Percentiles rank a stretch among this genome's conserved stretches.
Evolutionary conservation across 64 coral and sea anemone species (phyloP).

Genomic region (Porites lutea): DNA sequence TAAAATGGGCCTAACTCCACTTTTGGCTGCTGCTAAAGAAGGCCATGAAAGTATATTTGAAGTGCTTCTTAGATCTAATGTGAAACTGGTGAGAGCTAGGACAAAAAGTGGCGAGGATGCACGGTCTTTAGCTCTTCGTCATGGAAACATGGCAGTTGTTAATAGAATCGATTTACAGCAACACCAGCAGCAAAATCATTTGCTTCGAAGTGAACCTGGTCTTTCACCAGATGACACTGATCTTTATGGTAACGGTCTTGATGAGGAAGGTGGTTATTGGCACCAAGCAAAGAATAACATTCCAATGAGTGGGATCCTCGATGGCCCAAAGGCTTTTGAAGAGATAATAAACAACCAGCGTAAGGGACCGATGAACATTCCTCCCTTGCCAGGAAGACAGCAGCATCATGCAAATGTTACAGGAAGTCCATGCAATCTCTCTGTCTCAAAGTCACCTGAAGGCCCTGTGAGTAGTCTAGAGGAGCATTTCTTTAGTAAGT

Average conservation of each 20-base stretch:
- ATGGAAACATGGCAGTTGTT: slow-evolving; percentile 70
- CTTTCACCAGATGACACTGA: background rate
- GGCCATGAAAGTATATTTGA: slow-evolving; percentile 82
- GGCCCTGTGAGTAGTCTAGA: slow-evolving; percentile 46
- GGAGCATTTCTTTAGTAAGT: slow-evolving; percentile 63
- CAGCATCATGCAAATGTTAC: background rate
- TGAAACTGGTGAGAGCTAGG: slow-evolving; percentile 45
- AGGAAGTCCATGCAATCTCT: background rate
- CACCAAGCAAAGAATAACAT: background rate
- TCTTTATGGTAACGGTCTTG: background rate
- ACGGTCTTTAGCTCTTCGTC: slow-evolving; percentile 47
- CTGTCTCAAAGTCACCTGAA: slow-evolving; percentile 20
- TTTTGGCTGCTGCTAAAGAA: slow-evolving; percentile 76
- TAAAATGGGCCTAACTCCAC: slow-evolving; percentile 67
- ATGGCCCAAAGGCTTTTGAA: slow-evolving; percentile 88
- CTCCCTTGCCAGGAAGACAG: slow-evolving; percentile 2
- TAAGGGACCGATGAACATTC: slow-evolving; percentile 19
- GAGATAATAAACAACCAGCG: slow-evolving; percentile 15
- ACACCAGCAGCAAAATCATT: slow-evolving; percentile 9
- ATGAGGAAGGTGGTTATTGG: background rate
- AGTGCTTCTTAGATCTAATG: slow-evolving; percentile 43
- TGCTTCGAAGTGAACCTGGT: slow-evolving; percentile 84
- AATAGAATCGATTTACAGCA: slow-evolving; percentile 67
- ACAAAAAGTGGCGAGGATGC: slow-evolving; percentile 68
- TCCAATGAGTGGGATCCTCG: slow-evolving; percentile 39